Percentiles rank a stretch among this genome's conserved stretches.
These are phyloP conservation scores for Melanargia galathea DNA, from an alignment of 2,888 invertebrate genomes.

Conservation along the genomic window DNA sequence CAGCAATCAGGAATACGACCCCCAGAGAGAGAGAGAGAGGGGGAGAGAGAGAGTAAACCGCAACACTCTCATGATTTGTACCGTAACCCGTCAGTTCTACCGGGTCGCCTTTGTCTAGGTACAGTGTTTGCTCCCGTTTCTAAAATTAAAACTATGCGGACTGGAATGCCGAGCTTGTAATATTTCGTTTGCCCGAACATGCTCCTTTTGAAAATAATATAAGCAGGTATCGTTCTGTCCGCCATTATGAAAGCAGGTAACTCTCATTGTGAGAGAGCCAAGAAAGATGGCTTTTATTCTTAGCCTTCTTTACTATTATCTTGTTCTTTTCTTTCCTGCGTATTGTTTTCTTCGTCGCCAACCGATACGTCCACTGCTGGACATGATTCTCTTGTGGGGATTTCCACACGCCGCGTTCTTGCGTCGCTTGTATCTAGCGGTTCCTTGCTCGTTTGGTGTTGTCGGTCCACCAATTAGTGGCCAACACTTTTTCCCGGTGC, in stretches of 20 bases:
- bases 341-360: background rate
- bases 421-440: background rate
- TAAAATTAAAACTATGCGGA: constrained; percentile 79
- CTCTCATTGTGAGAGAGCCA: constrained; percentile 10
- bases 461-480: too few relatives aligned
- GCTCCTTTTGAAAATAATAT: constrained; percentile 34
- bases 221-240: constrained; percentile 28
- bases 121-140: constrained; percentile 76
- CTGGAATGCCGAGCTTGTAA: constrained; percentile 63
- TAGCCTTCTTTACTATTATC: background rate
- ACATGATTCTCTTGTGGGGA: too few relatives aligned
- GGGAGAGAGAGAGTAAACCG: too few relatives aligned
- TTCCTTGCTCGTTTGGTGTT: too few relatives aligned
- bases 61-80: constrained; percentile 33
- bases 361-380: too few relatives aligned
- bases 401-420: too few relatives aligned
- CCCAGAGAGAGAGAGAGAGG: too few relatives aligned
- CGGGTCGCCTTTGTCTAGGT: constrained; percentile 71
- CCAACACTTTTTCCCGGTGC: too few relatives aligned
- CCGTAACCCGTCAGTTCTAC: constrained; percentile 45
- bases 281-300: constrained; percentile 2
- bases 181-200: constrained; percentile 53
- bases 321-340: background rate
- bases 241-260: constrained; percentile 6
- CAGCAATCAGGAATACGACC: too few relatives aligned